Evolutionary conservation across 2,888 invertebrate species (phyloP).

Genomic region (Epistrophella euchroma): DNA sequence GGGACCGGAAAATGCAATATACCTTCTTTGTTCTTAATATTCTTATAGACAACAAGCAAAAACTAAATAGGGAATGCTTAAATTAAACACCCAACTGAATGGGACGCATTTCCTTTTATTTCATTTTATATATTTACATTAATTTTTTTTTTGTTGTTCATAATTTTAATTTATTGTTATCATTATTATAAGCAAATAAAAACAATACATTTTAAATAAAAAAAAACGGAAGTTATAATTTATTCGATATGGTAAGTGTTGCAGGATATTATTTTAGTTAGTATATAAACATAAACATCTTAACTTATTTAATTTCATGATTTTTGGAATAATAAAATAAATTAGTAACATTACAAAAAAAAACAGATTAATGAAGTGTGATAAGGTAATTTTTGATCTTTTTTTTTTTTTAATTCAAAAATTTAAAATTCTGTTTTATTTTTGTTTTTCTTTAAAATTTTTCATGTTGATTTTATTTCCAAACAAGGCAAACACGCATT

Average conservation of each 20-base stretch:
- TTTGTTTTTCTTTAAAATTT: constrained; percentile 9
- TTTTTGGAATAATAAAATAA: constrained; percentile 19
- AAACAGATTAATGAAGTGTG: constrained; percentile 46
- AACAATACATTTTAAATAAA: constrained; percentile 34
- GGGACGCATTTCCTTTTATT: constrained; percentile 58
- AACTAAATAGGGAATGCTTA: constrained; percentile 31
- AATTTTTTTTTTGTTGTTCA: constrained; percentile 21
- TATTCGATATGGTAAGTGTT: constrained; percentile 43
- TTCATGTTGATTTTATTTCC: not conserved
- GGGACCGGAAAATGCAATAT: constrained; percentile 53
- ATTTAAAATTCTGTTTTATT: not conserved
- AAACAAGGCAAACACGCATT: constrained; percentile 52
- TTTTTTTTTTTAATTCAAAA: constrained; percentile 28
- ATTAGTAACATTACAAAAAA: constrained; percentile 7
- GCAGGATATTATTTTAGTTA: constrained; percentile 30
- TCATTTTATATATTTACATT: constrained; percentile 24
- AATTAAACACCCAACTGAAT: constrained; percentile 54
- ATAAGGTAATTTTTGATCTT: constrained; percentile 43
- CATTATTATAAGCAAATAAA: constrained; percentile 53
- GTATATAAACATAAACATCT: constrained; percentile 24
- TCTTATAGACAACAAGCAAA: constrained; percentile 23
- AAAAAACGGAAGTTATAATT: constrained; percentile 26
- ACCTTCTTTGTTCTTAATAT: constrained; percentile 8
- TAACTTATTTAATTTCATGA: constrained; percentile 22
- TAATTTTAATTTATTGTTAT: constrained; percentile 27